Conservation (phyloP, 2,888 invertebrate genomes). For the Caenorhabditis afra region DNA sequence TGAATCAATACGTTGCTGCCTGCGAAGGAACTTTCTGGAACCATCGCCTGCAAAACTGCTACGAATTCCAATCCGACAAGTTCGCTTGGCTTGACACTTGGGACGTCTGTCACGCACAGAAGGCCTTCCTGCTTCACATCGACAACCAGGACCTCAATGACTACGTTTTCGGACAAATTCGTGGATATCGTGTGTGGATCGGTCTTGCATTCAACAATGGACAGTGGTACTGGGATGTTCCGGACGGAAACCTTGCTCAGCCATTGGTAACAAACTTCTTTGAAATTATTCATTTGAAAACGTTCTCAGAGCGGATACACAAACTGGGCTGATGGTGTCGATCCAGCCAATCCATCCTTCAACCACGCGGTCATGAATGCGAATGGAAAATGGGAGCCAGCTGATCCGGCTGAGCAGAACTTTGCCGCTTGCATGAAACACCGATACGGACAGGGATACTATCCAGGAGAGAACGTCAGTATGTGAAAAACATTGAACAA, state of each 20-base stretch:
- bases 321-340: slow-evolving; percentile 64
- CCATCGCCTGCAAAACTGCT: slow-evolving; percentile 50
- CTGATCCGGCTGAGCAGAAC: slow-evolving; percentile 35
- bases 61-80: slow-evolving; percentile 13
- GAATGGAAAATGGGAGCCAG: slow-evolving; percentile 65
- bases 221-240: slow-evolving; percentile 71
- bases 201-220: slow-evolving; percentile 61
- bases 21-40: slow-evolving; percentile 63
- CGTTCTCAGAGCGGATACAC: slow-evolving; percentile 57
- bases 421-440: slow-evolving; percentile 69
- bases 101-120: slow-evolving; percentile 54
- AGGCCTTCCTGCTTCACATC: slow-evolving; percentile 59
- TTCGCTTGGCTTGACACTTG: slow-evolving; percentile 54
- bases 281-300: no score
- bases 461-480: slow-evolving; percentile 64
- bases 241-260: slow-evolving; percentile 51
- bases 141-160: slow-evolving; percentile 55
- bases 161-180: slow-evolving; percentile 19
- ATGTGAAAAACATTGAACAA: no score
- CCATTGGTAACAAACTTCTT: slow-evolving; percentile 42
- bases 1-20: slow-evolving; percentile 67
- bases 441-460: slow-evolving; percentile 66
- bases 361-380: slow-evolving; percentile 67
- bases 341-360: slow-evolving; percentile 46
- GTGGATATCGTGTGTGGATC: slow-evolving; percentile 59